Evolutionary conservation across 2,888 invertebrate species (phyloP).

Genomic region (Microdon myrmicae): DNA sequence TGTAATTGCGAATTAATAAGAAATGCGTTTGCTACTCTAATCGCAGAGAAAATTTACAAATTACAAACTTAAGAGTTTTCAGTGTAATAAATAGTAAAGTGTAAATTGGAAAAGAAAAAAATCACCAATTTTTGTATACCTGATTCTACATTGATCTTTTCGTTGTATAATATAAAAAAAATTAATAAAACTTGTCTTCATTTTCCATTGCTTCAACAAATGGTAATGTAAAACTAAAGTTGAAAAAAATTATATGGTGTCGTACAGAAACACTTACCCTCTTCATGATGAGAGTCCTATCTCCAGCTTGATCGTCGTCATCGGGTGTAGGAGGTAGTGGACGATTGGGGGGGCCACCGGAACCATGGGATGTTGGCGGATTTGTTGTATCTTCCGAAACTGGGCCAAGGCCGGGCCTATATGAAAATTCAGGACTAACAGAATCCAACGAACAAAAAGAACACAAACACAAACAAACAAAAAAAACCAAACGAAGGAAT

Average conservation of each 20-base stretch:
- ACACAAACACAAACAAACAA: conserved; percentile 54
- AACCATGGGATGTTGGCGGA: conserved; percentile 61
- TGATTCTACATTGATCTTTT: conserved; percentile 7
- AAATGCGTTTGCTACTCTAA: conserved; percentile 41
- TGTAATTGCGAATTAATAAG: conserved; percentile 30
- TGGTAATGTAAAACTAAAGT: conserved; percentile 41
- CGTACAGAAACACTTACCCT: conserved; percentile 75
- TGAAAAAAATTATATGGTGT: conserved; percentile 19
- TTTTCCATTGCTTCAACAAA: conserved; percentile 30
- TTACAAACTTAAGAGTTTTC: conserved; percentile 23
- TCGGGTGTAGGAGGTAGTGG: conserved; percentile 95
- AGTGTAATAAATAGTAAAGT: conserved; percentile 16
- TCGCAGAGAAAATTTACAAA: conserved; percentile 41
- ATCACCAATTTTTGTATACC: conserved; percentile 55
- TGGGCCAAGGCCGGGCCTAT: conserved; percentile 78
- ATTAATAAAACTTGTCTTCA: conserved; percentile 14
- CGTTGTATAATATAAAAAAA: conserved; percentile 2
- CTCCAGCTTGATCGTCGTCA: conserved; percentile 84
- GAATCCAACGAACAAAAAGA: conserved; percentile 60
- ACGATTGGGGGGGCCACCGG: conserved; percentile 86
- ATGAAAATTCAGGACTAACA: conserved; percentile 84
- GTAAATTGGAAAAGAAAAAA: conserved; percentile 46
- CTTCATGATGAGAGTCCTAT: conserved; percentile 91
- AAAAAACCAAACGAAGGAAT: conserved; percentile 42
- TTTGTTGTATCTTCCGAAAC: conserved; percentile 70